Conservation (phyloP, 2,797 vertebrate species). For the Ctenosaura bakeri region DNA sequence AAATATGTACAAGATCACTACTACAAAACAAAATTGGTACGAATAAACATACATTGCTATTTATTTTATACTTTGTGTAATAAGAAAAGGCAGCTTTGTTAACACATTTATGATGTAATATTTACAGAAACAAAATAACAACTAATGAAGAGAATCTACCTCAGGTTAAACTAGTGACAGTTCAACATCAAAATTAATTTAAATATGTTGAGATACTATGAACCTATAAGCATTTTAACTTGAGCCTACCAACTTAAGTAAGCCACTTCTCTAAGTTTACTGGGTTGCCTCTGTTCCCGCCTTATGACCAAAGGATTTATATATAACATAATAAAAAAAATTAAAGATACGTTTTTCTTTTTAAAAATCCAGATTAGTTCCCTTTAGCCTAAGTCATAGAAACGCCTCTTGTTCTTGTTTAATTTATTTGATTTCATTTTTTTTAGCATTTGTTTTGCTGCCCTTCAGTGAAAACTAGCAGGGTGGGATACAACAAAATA, state of each 20-base stretch:
- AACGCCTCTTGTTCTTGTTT: neutral
- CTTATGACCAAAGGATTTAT: neutral
- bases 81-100: neutral
- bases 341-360: neutral
- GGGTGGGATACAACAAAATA: neutral
- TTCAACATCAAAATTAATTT: neutral
- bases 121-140: neutral
- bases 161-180: neutral
- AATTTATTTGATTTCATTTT: neutral
- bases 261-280: neutral
- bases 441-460: neutral
- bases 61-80: too few relatives aligned
- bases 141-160: constrained; percentile 2
- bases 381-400: neutral
- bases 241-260: neutral
- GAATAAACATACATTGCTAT: neutral
- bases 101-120: neutral
- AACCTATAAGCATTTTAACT: neutral
- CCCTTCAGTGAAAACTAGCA: neutral
- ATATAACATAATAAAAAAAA: neutral
- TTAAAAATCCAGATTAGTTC: neutral
- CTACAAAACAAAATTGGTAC: neutral
- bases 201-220: neutral
- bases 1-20: neutral
- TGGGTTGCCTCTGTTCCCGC: neutral